These are phyloP conservation scores for Penaeus vannamei DNA, from an alignment of 1,140 invertebrate species.

Conservation along the genomic window DNA sequence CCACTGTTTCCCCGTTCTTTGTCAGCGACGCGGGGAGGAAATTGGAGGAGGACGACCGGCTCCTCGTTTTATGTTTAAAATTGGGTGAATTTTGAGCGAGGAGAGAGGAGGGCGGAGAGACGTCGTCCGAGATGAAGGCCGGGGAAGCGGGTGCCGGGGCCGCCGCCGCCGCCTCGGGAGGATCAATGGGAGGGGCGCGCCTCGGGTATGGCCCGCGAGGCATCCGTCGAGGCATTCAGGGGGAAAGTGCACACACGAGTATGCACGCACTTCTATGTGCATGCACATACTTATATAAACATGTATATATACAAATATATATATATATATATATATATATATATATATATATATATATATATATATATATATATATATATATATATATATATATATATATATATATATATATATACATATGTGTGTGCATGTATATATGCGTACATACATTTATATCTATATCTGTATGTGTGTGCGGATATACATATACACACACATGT, in stretches of 20 bases:
- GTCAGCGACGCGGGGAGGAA: too few species aligned
- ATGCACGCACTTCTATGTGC: too few species aligned
- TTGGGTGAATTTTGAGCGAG: too few species aligned
- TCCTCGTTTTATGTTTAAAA: too few species aligned
- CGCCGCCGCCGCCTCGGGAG: too few species aligned
- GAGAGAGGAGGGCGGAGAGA: too few species aligned
- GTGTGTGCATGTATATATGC: not conserved
- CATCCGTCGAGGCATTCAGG: not conserved
- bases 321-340: not conserved
- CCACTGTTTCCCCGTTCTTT: too few species aligned
- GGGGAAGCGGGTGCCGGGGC: too few species aligned
- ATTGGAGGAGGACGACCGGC: too few species aligned
- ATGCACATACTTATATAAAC: conserved; percentile 10
- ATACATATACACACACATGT: not conserved
- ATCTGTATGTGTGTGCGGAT: not conserved
- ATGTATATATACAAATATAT: not conserved
- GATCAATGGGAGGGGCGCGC: too few species aligned
- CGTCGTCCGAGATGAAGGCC: too few species aligned
- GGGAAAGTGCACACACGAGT: not conserved
- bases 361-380: not conserved
- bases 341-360: not conserved
- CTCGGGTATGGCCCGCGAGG: too few species aligned
- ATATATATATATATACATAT: not conserved
- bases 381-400: not conserved
- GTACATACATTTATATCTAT: not conserved